phyloP scores from a whole-genome alignment of 2,113 vertebrate genomes.

The Eulemur macaco region DNA sequence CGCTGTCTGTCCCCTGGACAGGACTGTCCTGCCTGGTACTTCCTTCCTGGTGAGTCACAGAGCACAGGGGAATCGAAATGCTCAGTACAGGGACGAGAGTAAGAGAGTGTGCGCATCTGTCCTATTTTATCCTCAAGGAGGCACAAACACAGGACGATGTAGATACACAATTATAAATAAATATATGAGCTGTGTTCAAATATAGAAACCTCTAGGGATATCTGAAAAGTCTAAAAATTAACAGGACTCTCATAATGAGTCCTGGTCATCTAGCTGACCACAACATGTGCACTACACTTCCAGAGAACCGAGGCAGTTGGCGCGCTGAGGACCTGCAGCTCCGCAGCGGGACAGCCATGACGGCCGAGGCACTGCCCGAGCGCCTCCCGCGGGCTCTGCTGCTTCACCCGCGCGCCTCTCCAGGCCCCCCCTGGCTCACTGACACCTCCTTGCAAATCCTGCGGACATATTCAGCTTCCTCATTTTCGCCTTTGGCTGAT shows the following conservation, averaged over 20 bases:
- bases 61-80: neutral
- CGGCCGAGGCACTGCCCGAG: neutral
- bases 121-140: neutral
- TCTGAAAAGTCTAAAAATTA: neutral
- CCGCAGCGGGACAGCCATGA: neutral
- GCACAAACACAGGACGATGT: neutral
- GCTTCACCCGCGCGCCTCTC: neutral
- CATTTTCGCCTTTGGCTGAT: neutral
- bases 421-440: neutral
- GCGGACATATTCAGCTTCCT: neutral
- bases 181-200: neutral
- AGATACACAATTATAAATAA: neutral
- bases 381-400: neutral
- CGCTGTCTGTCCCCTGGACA: neutral
- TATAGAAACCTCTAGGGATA: neutral
- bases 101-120: neutral
- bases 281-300: fast-evolving
- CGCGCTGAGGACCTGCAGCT: neutral
- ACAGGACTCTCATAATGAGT: neutral
- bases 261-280: neutral
- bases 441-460: neutral
- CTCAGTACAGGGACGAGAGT: neutral
- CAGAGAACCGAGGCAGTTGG: fast-evolving
- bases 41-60: neutral
- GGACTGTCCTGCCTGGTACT: neutral